Evolutionary conservation across 2,113 vertebrate genomes (phyloP), one percentile per base, ranked within the genome.

Genomic region (Hydrolagus affinis): DNA sequence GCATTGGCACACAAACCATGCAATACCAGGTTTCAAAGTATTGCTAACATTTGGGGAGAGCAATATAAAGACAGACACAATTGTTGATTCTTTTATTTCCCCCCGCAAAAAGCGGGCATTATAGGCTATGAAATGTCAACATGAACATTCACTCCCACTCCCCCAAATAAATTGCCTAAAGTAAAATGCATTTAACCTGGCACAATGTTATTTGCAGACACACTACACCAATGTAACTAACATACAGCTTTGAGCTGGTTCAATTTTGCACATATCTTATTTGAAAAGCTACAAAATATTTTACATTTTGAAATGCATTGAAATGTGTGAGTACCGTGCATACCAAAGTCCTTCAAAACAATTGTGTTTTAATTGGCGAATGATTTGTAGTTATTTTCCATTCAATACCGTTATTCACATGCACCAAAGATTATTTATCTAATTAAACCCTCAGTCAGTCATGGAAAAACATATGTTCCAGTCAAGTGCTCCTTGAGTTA

Each of bases 401-500:
- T 62, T 62, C 25, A 80, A 80, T 25, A 80, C 76, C 1, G 57
- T 62, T 25, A 80, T 59, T 62, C 11, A 64, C 57, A 15, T 80
- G 59, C 59, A 60, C 62, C 76, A 80, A 64, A 64, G 44, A 64
- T 23, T 62, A 64, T 62, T 80, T 28, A 62, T 62, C 25, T 62
- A 59, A 15, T 62, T 62, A 80, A 80, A 80, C 23, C 44, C 1
- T 60, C 30, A 21, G 32, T 75, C 76, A 64, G 3, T 62, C 59
- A 60, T 17, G 23, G 23, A 57, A 44, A 64, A 25, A n/a, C n/a
- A 64, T 21, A 62, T 28, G 59, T 80, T 80, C 28, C 76, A 64
- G 23, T 80, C 76, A 80, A 80, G 57, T 80, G 76, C 57, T 28
- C 76, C 76, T 62, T 62, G 57, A 80, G 62, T 80, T 59, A 80